Base-by-base conservation (phyloP, 2,888 invertebrate genomes). In the Atherix ibis region DNA sequence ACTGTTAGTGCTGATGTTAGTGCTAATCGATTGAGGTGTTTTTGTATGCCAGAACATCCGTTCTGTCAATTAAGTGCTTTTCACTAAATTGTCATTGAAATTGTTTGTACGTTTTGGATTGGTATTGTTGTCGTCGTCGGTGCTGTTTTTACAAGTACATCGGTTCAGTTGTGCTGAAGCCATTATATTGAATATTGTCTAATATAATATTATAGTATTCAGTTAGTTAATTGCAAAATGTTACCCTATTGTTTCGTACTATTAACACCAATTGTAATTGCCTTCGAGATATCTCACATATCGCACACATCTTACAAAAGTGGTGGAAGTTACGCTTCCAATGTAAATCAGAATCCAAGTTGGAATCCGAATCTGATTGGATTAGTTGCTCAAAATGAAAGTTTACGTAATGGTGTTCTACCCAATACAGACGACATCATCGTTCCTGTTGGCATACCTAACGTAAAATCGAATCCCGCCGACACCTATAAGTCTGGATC, bases 211-310 rank as follows among this genome's bases (percentile, higher is more conserved):
- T 12, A 10, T 12, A 16, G 5, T 13, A 27, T 15, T 3, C 14
- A 10, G 28, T 3, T 12, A 12, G 34, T 29, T 31, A 27, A 27
- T 31, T 32, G 32, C 34, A 36, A 17, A 31, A 40, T 40, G 39
- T 28, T 36, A 10, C 24, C 34, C 15, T 29, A 29, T 26, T 32
- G 36, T 28, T 26, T 40, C 26, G 32, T 27, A 29, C 25, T 37
- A 16, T 16, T 31, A 30, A 32, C 32, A 18, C 29, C 36, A 15
- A 29, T 40, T 27, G 24, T 36, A 32, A 34, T 36, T 32, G 38
- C 29, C 17, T 31, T 27, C 16, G 31, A 33, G 27, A 27, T 36
- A 17, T 34, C 40, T 24, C 34, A 38, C 30, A 22, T 22, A 22
- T 8, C 22, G 6, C 6, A 22, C 10, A 22, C 22, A 8, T 22